Evolutionary conservation across 2,888 invertebrate genomes (phyloP).

Genomic region (Dryobotodes eremita): DNA sequence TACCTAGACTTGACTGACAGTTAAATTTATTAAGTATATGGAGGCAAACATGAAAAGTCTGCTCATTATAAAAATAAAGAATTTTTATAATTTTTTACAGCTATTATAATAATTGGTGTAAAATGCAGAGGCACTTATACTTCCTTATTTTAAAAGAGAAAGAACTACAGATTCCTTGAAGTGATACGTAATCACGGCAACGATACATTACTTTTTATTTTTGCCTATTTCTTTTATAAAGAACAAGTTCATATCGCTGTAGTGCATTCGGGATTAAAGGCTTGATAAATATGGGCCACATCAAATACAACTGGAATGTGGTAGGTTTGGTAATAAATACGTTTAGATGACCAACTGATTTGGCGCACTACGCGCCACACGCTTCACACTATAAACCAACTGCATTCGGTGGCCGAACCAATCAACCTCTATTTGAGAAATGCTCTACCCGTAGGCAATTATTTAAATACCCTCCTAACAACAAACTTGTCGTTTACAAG

Average conservation of each 20-base stretch:
- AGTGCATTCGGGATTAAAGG: background rate
- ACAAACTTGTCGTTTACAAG: background rate
- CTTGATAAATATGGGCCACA: conserved; percentile 8
- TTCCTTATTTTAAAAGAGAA: conserved; percentile 22
- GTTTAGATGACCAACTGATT: background rate
- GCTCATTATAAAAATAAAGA: conserved; percentile 45
- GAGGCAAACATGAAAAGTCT: conserved; percentile 29
- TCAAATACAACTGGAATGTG: conserved; percentile 1
- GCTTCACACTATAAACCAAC: background rate
- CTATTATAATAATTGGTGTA: conserved; percentile 32
- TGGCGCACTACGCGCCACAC: background rate
- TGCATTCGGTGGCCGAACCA: background rate
- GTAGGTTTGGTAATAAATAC: conserved; percentile 4
- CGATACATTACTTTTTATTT: conserved; percentile 6
- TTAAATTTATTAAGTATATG: conserved; percentile 14
- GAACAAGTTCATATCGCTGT: background rate
- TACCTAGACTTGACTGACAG: background rate
- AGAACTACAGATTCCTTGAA: conserved; percentile 18
- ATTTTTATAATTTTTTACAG: conserved; percentile 10
- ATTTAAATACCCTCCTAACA: conserved; percentile 4
- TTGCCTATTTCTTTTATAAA: background rate
- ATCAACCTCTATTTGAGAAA: background rate
- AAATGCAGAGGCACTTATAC: conserved; percentile 50
- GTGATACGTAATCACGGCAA: conserved; percentile 3
- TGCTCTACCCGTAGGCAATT: background rate